A percentile compares a stretch with the other conserved stretches of the same genome.
These are phyloP conservation scores for Caenorhabditis sp. DNA, from an alignment of 2,888 invertebrate genomes.

Conservation along the genomic window DNA sequence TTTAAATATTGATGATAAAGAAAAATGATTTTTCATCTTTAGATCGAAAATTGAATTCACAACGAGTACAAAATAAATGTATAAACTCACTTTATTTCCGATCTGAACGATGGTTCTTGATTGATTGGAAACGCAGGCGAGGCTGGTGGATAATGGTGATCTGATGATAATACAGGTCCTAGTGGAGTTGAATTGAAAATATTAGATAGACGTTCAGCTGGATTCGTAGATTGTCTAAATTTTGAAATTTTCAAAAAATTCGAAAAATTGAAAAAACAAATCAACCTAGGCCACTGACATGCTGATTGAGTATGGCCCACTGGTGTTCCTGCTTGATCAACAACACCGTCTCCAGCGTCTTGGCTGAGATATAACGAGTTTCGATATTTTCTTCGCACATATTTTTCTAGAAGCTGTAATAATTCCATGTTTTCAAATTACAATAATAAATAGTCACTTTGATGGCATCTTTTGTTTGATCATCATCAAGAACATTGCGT, in stretches of 20 bases:
- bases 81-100: constrained; percentile 44
- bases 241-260: not conserved
- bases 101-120: constrained; percentile 32
- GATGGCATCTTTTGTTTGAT: constrained; percentile 50
- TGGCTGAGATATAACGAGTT: constrained; percentile 16
- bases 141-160: constrained; percentile 11
- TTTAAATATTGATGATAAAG: too few species aligned
- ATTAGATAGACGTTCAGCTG: constrained; percentile 32
- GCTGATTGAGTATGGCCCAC: constrained; percentile 39
- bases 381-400: constrained; percentile 30
- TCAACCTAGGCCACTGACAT: constrained; percentile 28
- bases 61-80: not conserved
- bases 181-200: constrained; percentile 23
- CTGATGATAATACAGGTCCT: constrained; percentile 8
- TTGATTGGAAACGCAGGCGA: constrained; percentile 8
- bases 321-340: constrained; percentile 19
- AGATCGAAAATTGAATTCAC: too few species aligned
- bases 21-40: too few species aligned
- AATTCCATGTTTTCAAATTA: not conserved
- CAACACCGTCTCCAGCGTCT: constrained; percentile 9
- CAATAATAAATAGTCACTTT: constrained; percentile 34
- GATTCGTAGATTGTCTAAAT: constrained; percentile 22
- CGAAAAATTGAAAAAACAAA: too few species aligned
- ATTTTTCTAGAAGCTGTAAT: constrained; percentile 46
- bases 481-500: constrained; percentile 41